Base-by-base conservation (phyloP, 2,888 invertebrate species). In the Steinernema hermaphroditum region DNA sequence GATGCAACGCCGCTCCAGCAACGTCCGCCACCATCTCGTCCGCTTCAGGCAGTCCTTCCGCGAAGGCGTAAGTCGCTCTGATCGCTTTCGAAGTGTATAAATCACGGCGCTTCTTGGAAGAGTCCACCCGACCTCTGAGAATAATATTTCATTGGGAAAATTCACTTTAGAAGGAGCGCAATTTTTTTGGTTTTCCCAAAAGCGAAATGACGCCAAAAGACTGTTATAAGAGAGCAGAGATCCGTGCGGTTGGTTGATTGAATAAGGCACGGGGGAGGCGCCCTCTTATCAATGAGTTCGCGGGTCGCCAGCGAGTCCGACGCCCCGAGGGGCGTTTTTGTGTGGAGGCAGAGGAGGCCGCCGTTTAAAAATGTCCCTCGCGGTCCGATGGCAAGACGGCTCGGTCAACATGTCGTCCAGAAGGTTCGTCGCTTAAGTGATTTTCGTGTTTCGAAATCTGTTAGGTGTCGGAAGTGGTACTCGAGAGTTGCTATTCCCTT, bases 361-460 rank as follows among this genome's bases (percentile, higher is more conserved):
- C 54, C n/a, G 19, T 54, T 49, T 22, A 54, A 54, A 54, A 54
- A 54, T 54, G 54, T 54, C 27, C 54, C 54, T 14, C 22, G 27
- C 54, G 54, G 54, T 54, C 54, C 54, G 6, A 54, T 54, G 54
- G 54, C 54, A 24, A 54, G 27, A 27, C 54, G 54, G 12, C 14
- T 54, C 27, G 54, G 54, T 54, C 54, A 54, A 22, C 54, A 54
- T 14, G 54, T 54, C 27, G 54, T 54, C 22, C 54, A 54, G 19
- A 54, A 54, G 54, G 54, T 54, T 54, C 4, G 54, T 24, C 6
- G 4, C 37, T 37, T 37, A 37, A 37, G 37, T 37, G 37, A 37
- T 37, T 37, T 37, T 12, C 12, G 37, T 12, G 12, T 4, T 12
- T 12, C 6, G 12, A 12, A 37, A 37, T 37, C 37, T 37, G 37